phyloP scores from a whole-genome alignment of 2,797 vertebrate species.

The Brachyrhaphis roseni region DNA sequence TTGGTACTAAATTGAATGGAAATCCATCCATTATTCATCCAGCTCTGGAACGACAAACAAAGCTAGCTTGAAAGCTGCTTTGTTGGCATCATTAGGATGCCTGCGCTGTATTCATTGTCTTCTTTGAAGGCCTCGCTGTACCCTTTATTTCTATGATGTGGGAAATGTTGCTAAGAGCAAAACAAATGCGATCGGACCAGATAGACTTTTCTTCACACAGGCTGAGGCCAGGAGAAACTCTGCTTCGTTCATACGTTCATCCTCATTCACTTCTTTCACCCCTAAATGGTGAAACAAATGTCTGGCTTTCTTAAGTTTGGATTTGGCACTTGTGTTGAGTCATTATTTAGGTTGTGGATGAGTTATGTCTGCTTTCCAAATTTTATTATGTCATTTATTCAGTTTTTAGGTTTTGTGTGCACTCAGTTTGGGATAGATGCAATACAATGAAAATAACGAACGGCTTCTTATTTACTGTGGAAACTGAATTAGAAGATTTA shows the following conservation, averaged over 20 bases:
- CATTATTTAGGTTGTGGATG: neutral
- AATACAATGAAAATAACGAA: neutral
- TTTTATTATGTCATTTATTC: neutral
- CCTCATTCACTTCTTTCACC: constrained; percentile 21
- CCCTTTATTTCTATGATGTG: neutral
- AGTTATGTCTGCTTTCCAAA: neutral
- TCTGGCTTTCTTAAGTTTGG: neutral
- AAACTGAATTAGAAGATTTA: neutral
- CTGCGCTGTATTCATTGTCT: neutral
- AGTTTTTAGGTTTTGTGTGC: neutral
- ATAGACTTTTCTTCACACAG: constrained; percentile 5
- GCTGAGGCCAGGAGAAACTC: neutral
- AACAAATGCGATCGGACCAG: constrained; percentile 11
- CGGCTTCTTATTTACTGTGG: neutral
- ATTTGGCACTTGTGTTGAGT: neutral
- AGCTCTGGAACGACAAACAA: neutral
- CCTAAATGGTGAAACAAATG: constrained; percentile 1
- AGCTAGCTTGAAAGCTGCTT: neutral
- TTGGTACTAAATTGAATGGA: neutral
- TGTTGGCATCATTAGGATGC: neutral
- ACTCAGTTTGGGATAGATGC: neutral
- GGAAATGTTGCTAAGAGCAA: constrained; percentile 6
- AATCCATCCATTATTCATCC: constrained; percentile 11
- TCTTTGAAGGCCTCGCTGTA: neutral
- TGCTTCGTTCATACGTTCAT: constrained; percentile 14